A percentile compares a stretch with the other conserved stretches of the same genome.
These are phyloP conservation scores for Drosophila ficusphila DNA, from an alignment of 1,140 invertebrate species.

Conservation along the genomic window DNA sequence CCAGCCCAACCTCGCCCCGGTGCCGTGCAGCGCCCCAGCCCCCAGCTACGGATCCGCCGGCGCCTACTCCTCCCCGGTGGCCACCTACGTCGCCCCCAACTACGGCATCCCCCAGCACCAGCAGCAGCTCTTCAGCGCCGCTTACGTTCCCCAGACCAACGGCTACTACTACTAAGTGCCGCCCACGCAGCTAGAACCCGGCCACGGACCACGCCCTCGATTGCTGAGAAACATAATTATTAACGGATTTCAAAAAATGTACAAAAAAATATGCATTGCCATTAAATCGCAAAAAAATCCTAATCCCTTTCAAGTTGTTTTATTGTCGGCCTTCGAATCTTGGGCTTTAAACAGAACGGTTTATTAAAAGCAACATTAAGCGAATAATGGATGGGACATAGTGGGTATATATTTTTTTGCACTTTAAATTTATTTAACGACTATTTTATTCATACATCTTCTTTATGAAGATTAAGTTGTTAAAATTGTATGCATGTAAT, in stretches of 20 bases:
- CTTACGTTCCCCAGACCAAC: conserved; percentile 55
- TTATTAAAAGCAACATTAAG: too few relatives aligned
- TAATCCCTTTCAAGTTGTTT: neutral
- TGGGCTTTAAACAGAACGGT: too few relatives aligned
- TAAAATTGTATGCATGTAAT: too few relatives aligned
- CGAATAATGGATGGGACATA: too few relatives aligned
- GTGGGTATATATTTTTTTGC: too few relatives aligned
- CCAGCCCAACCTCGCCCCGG: conserved; percentile 74
- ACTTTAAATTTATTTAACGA: too few relatives aligned
- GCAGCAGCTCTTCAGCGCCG: conserved; percentile 52
- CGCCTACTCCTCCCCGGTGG: conserved; percentile 69
- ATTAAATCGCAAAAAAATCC: conserved; percentile 29
- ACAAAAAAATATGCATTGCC: conserved; percentile 50
- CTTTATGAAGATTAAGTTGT: too few relatives aligned
- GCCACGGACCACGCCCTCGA: conserved; percentile 17
- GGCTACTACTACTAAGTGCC: conserved; percentile 53
- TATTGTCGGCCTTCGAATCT: too few relatives aligned
- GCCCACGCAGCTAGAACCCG: neutral
- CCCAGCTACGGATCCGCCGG: conserved; percentile 68
- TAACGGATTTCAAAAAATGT: conserved; percentile 28
- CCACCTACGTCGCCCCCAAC: conserved; percentile 58
- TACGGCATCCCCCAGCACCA: conserved; percentile 65
- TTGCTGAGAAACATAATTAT: conserved; percentile 26
- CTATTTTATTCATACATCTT: too few relatives aligned
- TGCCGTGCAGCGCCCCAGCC: conserved; percentile 66